Conservation (phyloP, 2,888 invertebrate species). For the Aelia acuminata region DNA sequence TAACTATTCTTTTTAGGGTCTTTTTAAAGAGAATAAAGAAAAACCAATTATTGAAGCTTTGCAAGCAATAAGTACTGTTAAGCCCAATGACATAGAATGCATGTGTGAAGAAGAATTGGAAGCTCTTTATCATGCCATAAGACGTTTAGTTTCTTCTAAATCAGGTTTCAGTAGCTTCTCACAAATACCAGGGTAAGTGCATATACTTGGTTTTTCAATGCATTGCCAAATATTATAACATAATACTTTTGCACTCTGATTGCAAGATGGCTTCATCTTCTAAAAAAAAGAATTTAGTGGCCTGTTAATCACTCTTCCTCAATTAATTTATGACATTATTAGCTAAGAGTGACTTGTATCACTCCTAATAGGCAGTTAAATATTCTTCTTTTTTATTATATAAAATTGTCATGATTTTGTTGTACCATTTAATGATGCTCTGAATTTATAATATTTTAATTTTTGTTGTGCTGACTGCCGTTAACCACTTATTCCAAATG, state of each 20-base stretch:
- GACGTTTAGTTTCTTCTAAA: constrained; percentile 95
- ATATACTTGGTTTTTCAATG: background rate
- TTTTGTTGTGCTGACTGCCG: too few species aligned
- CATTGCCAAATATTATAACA: background rate
- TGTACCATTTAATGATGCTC: too few species aligned
- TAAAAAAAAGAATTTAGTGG: too few species aligned
- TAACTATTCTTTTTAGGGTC: constrained; percentile 77
- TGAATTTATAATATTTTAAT: too few species aligned
- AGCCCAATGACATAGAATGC: constrained; percentile 73
- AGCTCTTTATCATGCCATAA: constrained; percentile 94
- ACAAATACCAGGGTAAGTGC: constrained; percentile 81
- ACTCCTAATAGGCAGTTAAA: too few species aligned
- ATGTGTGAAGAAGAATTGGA: constrained; percentile 80
- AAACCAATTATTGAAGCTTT: constrained; percentile 94
- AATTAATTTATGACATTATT: too few species aligned
- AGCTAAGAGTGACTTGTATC: too few species aligned
- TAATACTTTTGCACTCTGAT: background rate
- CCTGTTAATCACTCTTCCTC: too few species aligned
- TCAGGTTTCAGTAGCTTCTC: constrained; percentile 98
- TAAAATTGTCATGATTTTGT: background rate
- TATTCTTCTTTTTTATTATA: background rate
- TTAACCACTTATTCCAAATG: background rate
- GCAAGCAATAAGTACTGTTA: constrained; percentile 82
- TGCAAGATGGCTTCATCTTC: background rate
- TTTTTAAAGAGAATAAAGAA: constrained; percentile 98